phyloP scores from a whole-genome alignment of 1,140 invertebrate species.

The Teleogryllus occipitalis region DNA sequence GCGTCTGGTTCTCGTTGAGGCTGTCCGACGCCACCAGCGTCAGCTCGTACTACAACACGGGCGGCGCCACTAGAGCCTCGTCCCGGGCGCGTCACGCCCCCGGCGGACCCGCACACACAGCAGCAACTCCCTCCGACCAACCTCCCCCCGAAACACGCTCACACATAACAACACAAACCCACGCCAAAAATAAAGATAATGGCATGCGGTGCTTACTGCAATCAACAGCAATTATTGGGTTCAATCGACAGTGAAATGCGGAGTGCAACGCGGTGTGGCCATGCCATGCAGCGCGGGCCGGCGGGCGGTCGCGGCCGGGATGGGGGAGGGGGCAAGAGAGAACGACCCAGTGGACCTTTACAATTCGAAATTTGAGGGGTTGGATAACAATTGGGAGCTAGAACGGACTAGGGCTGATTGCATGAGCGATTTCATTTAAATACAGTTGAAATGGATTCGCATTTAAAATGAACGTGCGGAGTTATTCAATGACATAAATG shows the following conservation, averaged over 20 bases:
- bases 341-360: background rate
- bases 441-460: background rate
- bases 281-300: background rate
- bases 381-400: background rate
- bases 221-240: background rate
- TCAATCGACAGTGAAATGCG: conserved; percentile 1
- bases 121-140: too few relatives aligned
- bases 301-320: too few relatives aligned
- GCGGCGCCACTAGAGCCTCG: too few relatives aligned
- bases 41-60: conserved; percentile 61
- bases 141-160: background rate
- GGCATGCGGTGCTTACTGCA: background rate
- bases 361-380: background rate
- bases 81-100: too few relatives aligned
- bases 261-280: background rate
- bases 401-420: background rate
- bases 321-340: too few relatives aligned
- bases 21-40: conserved; percentile 78
- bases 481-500: background rate
- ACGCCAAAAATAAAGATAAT: background rate
- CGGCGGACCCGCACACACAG: too few relatives aligned
- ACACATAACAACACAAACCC: background rate
- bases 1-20: conserved; percentile 73
- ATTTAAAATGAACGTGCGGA: background rate
- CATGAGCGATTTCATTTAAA: background rate